A percentile compares a stretch with the other conserved stretches of the same genome.
Evolutionary conservation across 2,797 vertebrate species (phyloP).

Genomic region (Acanthurus leucopareius): DNA sequence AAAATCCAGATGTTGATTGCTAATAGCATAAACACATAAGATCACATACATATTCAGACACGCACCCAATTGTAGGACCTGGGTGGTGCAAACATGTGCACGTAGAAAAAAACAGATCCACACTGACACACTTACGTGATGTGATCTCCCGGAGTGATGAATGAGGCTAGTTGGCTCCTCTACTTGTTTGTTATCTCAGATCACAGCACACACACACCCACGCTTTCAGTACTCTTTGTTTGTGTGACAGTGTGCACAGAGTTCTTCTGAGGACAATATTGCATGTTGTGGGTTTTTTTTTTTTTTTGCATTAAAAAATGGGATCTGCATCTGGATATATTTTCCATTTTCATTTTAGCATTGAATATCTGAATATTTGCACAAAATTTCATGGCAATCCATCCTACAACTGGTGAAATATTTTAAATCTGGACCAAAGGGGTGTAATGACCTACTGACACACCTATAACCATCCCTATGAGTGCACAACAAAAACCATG

Average conservation of each 20-base stretch:
- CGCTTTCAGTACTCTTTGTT: neutral
- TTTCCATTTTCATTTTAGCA: neutral
- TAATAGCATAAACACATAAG: conserved; percentile 11
- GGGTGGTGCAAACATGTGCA: neutral
- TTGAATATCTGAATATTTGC: neutral
- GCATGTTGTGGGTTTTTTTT: conserved; percentile 2
- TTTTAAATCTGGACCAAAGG: conserved; percentile 14
- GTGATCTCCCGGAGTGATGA: conserved; percentile 37
- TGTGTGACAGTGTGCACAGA: neutral
- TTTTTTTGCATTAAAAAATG: no score
- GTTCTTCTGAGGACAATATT: neutral
- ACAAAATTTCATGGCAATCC: neutral
- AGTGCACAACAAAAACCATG: conserved; percentile 4
- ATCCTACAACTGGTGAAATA: neutral
- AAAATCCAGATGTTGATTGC: conserved; percentile 52
- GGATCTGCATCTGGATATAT: no score
- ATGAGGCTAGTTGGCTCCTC: conserved; percentile 36
- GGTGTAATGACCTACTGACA: neutral
- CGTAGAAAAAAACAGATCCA: conserved; percentile 4
- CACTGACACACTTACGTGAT: conserved; percentile 21
- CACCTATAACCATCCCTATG: neutral
- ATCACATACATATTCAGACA: conserved; percentile 7
- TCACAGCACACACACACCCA: conserved; percentile 38
- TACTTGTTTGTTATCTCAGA: conserved; percentile 69
- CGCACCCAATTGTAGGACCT: neutral